Percentiles rank a stretch among this genome's conserved stretches.
phyloP scores from a whole-genome alignment of 2,888 invertebrate genomes.

The Patella ulyssiponensis region DNA sequence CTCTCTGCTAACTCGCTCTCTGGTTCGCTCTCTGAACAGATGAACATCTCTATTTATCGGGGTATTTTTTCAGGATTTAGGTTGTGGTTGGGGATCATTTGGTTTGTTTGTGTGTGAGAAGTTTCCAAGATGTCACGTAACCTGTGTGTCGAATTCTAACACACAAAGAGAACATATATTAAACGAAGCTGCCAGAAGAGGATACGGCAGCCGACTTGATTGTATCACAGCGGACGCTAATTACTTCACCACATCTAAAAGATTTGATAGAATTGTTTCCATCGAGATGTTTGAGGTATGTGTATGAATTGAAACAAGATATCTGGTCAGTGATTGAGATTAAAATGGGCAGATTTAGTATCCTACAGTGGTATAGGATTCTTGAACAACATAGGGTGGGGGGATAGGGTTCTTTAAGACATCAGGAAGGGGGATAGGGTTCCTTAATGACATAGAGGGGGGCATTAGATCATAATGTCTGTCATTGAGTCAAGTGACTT shows the following conservation, averaged over 20 bases:
- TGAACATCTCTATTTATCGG: no score
- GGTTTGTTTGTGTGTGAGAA: conserved; percentile 60
- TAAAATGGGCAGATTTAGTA: no score
- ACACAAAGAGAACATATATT: conserved; percentile 61
- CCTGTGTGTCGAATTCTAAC: conserved; percentile 64
- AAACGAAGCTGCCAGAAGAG: conserved; percentile 41
- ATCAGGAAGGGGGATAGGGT: no score
- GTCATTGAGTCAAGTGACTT: no score
- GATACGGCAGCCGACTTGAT: conserved; percentile 50
- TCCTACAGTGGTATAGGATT: no score
- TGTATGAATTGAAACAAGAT: background rate
- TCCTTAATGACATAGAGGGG: no score
- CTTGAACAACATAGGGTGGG: no score
- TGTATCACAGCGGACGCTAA: conserved; percentile 62
- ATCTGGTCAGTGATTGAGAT: background rate
- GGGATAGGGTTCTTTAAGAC: no score
- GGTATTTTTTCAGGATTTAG: conserved; percentile 52
- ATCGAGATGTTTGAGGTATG: conserved; percentile 68
- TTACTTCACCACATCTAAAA: conserved; percentile 51
- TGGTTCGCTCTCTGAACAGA: no score
- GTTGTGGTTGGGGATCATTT: conserved; percentile 67
- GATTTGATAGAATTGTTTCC: conserved; percentile 62
- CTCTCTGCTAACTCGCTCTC: background rate
- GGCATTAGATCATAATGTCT: no score
- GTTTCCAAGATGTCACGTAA: conserved; percentile 60